Evolutionary conservation across 1,140 invertebrate species (phyloP), one percentile per base, ranked within the genome.

Genomic region (Drosophila kikkawai): DNA sequence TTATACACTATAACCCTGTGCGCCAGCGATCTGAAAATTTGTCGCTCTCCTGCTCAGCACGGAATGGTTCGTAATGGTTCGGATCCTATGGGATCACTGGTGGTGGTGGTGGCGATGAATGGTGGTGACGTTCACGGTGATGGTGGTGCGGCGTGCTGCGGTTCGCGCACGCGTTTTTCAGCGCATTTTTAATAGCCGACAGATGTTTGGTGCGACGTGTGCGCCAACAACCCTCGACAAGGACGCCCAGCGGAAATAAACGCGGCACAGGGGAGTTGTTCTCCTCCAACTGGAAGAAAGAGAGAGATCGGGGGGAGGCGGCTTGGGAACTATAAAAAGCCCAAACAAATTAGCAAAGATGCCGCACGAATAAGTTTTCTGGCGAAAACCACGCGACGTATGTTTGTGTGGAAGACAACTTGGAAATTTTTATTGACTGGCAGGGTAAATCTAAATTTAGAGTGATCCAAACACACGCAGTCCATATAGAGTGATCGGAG

Each of bases 151-250:
- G 26, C 34, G 17, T 17, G 61, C 37, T 68, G 42, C 42, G 61
- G 69, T 71, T 71, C 68, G 81, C 88, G 84, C 85, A 91, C 88
- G 87, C 87, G 87, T 84, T 80, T 55, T 88, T 84, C 82, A 80
- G 88, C 84, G 90, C 79, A 84, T 67, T 91, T 83, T 87, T 91
- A 91, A 91, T 91, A 91, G 90, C 73, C 78, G 90, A 91, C 90
- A 91, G 90, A 91, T 91, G 90, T 91, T 91, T 69, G 81, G 75
- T 65, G 41, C 26, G 67, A 45, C 69, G 69, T 79, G 76, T 69
- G 75, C 76, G 78, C 73, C 82, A 88, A 90, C 84, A 87, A 86
- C 85, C 84, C 84, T 84, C 86, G 81, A 84, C 80, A 84, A 88
- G 84, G 78, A 88, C 81, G 76, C 65, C 51, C 69, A 59, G 69